Conservation (phyloP, 2,888 invertebrate species). For the Heliconius ismenius region DNA sequence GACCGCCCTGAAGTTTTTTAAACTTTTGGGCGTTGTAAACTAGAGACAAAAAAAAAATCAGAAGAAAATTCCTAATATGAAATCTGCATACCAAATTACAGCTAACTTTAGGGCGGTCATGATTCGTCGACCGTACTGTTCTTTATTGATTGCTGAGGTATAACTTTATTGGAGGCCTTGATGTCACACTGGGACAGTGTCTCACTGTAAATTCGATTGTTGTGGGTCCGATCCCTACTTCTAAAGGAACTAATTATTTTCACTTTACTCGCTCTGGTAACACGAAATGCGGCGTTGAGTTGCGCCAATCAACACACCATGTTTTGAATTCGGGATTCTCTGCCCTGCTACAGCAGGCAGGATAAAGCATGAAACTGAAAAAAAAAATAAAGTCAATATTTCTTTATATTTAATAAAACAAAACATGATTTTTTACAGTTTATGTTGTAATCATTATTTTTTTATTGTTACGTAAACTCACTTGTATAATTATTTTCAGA, state of each 20-base stretch:
- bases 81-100: neutral
- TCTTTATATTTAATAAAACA: too few species aligned
- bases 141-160: neutral
- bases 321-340: too few species aligned
- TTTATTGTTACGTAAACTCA: neutral
- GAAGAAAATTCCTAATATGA: neutral
- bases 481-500: constrained; percentile 61
- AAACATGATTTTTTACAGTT: too few species aligned
- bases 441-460: neutral
- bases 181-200: too few species aligned
- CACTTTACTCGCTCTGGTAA: too few species aligned
- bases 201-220: neutral
- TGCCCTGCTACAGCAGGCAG: too few species aligned
- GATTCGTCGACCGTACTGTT: neutral
- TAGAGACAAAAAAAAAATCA: neutral
- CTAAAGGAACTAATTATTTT: neutral
- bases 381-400: too few species aligned
- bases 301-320: neutral
- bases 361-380: too few species aligned
- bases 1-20: neutral
- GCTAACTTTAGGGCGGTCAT: neutral
- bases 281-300: neutral
- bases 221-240: neutral
- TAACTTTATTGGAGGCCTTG: too few species aligned
- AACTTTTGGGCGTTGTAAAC: too few species aligned